Percentiles rank a stretch among this genome's conserved stretches.
These are phyloP conservation scores for Drosophila littoralis DNA, from an alignment of 1,140 invertebrate genomes.

Conservation along the genomic window DNA sequence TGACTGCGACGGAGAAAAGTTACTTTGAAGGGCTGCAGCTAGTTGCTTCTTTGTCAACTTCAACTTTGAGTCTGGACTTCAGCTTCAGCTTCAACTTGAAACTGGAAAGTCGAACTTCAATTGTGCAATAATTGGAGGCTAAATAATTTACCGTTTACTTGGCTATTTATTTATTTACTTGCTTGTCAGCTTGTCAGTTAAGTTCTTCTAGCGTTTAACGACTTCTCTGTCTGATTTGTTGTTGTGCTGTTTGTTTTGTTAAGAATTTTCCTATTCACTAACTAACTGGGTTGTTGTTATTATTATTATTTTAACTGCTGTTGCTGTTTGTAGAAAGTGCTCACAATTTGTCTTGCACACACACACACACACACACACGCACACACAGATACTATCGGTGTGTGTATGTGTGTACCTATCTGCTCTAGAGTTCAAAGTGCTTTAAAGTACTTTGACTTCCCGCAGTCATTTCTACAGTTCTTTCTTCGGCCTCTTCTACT, in stretches of 20 bases:
- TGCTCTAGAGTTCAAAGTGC: slow-evolving; percentile 73
- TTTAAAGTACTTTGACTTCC: slow-evolving; percentile 73
- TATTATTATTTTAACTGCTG: slow-evolving; percentile 22
- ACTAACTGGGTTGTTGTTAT: slow-evolving; percentile 55
- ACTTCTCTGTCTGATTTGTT: slow-evolving; percentile 12
- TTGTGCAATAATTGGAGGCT: slow-evolving; percentile 40
- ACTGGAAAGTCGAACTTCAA: slow-evolving; percentile 27
- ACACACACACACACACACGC: slow-evolving; percentile 9
- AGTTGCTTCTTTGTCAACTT: slow-evolving; percentile 7
- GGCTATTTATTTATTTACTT: slow-evolving; percentile 44
- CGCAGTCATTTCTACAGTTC: slow-evolving; percentile 40
- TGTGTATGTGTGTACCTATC: slow-evolving; percentile 5
- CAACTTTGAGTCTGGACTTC: not conserved
- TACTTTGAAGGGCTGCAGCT: not conserved
- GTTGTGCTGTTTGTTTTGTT: slow-evolving; percentile 39
- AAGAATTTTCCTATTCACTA: slow-evolving; percentile 56
- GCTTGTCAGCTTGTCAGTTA: slow-evolving; percentile 24
- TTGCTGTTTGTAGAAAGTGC: slow-evolving; percentile 53
- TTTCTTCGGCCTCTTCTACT: not conserved
- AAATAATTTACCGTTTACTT: slow-evolving; percentile 47
- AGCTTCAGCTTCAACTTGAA: slow-evolving; percentile 11
- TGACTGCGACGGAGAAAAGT: not conserved
- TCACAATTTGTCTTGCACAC: slow-evolving; percentile 45
- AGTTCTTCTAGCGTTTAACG: slow-evolving; percentile 31
- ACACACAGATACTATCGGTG: slow-evolving; percentile 6